Conservation (phyloP, 2,797 vertebrate genomes). For the Anguilla megastoma region DNA sequence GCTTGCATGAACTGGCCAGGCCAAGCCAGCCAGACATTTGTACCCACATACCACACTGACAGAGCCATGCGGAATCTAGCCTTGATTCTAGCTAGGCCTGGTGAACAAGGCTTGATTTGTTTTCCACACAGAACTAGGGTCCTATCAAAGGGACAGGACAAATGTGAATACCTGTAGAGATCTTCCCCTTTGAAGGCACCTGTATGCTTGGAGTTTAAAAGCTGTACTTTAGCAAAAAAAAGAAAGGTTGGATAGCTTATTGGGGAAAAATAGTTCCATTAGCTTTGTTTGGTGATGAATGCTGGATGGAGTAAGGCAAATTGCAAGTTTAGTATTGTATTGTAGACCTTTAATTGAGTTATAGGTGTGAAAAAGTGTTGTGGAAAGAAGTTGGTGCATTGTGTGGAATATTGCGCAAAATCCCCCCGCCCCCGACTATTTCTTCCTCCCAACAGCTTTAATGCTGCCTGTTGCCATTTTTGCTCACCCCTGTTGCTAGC, state of each 20-base stretch:
- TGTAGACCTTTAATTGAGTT: background rate
- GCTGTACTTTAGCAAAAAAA: background rate
- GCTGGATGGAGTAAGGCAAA: background rate
- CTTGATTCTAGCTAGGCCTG: background rate
- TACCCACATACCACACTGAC: background rate
- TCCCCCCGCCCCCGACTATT: background rate
- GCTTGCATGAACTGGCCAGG: constrained; percentile 4
- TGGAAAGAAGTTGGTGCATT: background rate
- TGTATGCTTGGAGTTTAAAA: background rate
- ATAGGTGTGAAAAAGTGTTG: background rate
- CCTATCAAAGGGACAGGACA: background rate
- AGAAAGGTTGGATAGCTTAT: too few relatives aligned
- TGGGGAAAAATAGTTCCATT: too few relatives aligned
- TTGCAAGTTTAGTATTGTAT: background rate
- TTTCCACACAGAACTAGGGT: background rate
- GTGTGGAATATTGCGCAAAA: background rate
- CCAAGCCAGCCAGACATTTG: background rate
- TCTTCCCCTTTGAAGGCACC: background rate
- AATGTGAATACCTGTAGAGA: background rate
- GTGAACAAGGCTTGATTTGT: background rate
- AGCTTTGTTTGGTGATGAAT: background rate
- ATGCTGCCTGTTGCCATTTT: background rate
- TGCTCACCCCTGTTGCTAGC: background rate
- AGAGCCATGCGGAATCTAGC: background rate
- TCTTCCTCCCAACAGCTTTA: background rate